Conservation (phyloP, 1,140 invertebrate genomes). For the Conus betulinus region DNA sequence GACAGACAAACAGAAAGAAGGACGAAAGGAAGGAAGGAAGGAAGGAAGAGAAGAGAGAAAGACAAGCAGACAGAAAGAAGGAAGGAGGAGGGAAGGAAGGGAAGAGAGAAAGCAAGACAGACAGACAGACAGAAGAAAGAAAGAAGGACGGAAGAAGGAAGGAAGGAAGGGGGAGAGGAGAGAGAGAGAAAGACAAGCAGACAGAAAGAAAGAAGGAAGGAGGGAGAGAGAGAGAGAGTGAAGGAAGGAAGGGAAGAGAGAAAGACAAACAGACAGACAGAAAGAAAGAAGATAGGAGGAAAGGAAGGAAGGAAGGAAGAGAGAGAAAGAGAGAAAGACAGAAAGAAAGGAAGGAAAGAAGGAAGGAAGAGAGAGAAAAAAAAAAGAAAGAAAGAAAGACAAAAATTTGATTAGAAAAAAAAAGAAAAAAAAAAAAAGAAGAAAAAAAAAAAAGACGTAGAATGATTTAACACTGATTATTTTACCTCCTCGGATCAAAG, state of each 20-base stretch:
- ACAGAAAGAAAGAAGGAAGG: background rate
- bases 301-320: no score
- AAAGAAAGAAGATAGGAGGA: no score
- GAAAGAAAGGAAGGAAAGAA: background rate
- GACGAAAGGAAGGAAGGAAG: no score
- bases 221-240: background rate
- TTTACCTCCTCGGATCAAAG: conserved; percentile 16
- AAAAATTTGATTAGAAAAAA: background rate
- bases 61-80: background rate
- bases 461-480: background rate
- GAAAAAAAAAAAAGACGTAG: background rate
- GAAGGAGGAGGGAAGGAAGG: background rate
- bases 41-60: no score
- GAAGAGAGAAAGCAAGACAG: background rate
- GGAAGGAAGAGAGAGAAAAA: background rate
- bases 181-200: background rate
- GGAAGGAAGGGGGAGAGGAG: background rate
- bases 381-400: no score
- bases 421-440: background rate
- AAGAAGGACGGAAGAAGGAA: no score
- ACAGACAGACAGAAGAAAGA: no score
- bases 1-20: no score
- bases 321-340: no score
- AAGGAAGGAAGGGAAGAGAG: no score
- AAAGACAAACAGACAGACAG: no score